These are phyloP conservation scores for Hypocryptadius cinnamomeus DNA, from an alignment of 2,113 vertebrate genomes.

Conservation along the genomic window DNA sequence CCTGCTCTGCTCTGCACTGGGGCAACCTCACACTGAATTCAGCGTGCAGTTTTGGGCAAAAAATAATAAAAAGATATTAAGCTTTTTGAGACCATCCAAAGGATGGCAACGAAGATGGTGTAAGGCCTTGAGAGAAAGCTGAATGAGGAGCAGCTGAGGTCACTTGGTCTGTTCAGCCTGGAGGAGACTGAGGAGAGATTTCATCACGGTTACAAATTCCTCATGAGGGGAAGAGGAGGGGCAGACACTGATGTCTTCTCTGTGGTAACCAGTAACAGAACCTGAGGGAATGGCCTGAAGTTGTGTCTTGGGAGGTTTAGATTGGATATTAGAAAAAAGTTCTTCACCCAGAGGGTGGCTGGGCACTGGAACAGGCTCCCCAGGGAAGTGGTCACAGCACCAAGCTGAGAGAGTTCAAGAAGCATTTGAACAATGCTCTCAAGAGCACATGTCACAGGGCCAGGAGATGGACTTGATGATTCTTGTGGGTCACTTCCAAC, in stretches of 20 bases:
- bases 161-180: background rate
- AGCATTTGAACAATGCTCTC: background rate
- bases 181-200: background rate
- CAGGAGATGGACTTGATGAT: background rate
- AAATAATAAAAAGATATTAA: background rate
- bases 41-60: background rate
- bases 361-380: background rate
- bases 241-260: background rate
- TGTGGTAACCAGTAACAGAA: background rate
- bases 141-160: accelerated
- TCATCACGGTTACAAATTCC: background rate
- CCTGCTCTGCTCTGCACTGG: background rate
- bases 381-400: background rate
- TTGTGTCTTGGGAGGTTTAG: background rate
- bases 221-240: background rate
- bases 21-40: background rate
- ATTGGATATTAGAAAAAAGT: accelerated
- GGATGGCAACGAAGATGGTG: background rate
- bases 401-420: background rate
- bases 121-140: background rate
- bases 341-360: background rate
- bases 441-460: background rate
- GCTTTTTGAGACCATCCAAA: accelerated
- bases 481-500: background rate
- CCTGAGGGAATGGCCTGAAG: accelerated